Conservation (phyloP, 2,113 vertebrate species). For the Tragelaphus buxtoni region DNA sequence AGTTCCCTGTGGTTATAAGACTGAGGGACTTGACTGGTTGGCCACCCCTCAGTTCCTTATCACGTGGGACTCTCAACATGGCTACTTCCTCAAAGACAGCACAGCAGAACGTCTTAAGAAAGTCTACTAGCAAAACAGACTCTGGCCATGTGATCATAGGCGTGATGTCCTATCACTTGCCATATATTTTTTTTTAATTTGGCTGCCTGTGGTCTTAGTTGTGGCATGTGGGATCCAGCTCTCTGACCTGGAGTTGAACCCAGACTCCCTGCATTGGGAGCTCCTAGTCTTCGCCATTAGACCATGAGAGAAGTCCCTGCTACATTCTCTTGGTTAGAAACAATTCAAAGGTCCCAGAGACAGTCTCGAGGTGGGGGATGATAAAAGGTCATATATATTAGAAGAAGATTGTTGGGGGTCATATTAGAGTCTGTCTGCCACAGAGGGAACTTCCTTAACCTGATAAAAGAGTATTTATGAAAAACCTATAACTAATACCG, state of each 20-base stretch:
- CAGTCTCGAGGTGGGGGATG: not conserved
- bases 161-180: not conserved
- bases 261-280: not conserved
- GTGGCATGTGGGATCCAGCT: not conserved
- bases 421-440: not conserved
- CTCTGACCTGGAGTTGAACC: not conserved
- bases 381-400: not conserved
- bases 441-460: not conserved
- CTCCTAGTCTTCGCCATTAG: not conserved
- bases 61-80: not conserved
- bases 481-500: not conserved
- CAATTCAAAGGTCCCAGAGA: not conserved
- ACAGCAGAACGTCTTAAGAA: not conserved
- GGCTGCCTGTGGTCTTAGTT: not conserved
- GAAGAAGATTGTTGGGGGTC: not conserved
- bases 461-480: not conserved
- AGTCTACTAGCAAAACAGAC: not conserved
- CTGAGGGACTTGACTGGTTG: not conserved
- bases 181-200: not conserved
- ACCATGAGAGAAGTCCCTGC: not conserved
- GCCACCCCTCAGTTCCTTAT: not conserved
- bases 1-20: not conserved
- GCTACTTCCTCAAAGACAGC: not conserved
- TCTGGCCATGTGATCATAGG: not conserved
- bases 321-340: not conserved